Conservation (phyloP, 2,888 invertebrate genomes). For the Ochropleura leucogaster region DNA sequence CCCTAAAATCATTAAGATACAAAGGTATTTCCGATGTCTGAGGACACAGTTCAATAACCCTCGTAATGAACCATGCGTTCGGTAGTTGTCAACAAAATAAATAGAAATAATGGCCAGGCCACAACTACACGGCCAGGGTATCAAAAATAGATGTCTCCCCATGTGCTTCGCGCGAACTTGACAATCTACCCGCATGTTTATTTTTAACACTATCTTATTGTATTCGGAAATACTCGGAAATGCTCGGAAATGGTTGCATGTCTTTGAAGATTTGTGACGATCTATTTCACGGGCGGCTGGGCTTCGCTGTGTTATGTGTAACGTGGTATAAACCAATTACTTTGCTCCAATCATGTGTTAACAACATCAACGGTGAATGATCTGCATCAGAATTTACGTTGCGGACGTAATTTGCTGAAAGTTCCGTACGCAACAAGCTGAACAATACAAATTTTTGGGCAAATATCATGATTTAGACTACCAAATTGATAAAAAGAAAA, state of each 20-base stretch:
- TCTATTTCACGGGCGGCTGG: slow-evolving; percentile 54
- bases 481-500: slow-evolving; percentile 11
- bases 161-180: slow-evolving; percentile 85
- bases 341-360: slow-evolving; percentile 53
- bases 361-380: slow-evolving; percentile 37
- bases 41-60: slow-evolving; percentile 49
- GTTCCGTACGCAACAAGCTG: slow-evolving; percentile 21
- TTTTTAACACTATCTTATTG: slow-evolving; percentile 87
- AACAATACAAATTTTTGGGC: slow-evolving; percentile 2
- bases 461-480: slow-evolving; percentile 26
- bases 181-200: slow-evolving; percentile 86
- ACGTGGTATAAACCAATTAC: slow-evolving; percentile 56
- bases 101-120: slow-evolving; percentile 83
- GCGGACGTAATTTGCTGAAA: slow-evolving; percentile 40
- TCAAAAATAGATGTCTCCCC: slow-evolving; percentile 87
- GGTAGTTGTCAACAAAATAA: slow-evolving; percentile 82
- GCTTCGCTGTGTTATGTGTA: slow-evolving; percentile 38
- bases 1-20: slow-evolving; percentile 61
- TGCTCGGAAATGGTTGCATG: slow-evolving; percentile 52
- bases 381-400: slow-evolving; percentile 37
- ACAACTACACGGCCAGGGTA: slow-evolving; percentile 68
- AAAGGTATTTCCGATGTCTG: slow-evolving; percentile 57
- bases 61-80: slow-evolving; percentile 67
- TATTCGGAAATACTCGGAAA: slow-evolving; percentile 83
- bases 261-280: slow-evolving; percentile 67